Conservation (phyloP, 2,888 invertebrate genomes). For the Atrina japonica region DNA sequence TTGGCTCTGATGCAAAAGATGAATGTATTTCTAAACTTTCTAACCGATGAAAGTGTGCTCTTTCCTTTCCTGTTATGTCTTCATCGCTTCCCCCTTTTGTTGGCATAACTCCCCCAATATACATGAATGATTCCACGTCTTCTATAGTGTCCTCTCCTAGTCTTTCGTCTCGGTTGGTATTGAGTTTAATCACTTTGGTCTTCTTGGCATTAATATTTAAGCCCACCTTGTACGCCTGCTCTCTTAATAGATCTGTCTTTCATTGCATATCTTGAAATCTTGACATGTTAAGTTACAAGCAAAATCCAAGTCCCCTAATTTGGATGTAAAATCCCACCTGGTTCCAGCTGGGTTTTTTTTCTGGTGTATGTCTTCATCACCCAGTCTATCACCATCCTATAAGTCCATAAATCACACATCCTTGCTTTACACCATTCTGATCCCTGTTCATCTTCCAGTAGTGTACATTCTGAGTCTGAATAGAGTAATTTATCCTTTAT, state of each 20-base stretch:
- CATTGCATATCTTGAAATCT: background rate
- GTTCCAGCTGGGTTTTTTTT: slow-evolving; percentile 1
- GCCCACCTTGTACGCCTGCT: slow-evolving; percentile 5
- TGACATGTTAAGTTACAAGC: no score
- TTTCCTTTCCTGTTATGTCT: slow-evolving; percentile 5
- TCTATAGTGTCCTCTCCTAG: no score
- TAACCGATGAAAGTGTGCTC: background rate
- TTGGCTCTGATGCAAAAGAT: background rate
- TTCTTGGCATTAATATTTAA: slow-evolving; percentile 1
- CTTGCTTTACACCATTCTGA: slow-evolving; percentile 19
- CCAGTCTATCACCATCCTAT: no score
- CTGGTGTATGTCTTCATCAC: background rate
- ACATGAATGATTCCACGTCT: no score
- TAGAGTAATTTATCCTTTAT: slow-evolving; percentile 11
- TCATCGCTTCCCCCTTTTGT: background rate
- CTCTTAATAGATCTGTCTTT: slow-evolving; percentile 21
- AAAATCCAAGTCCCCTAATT: slow-evolving; percentile 11
- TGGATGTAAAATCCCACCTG: slow-evolving; percentile 17
- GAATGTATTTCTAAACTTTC: no score
- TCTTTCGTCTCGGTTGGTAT: no score
- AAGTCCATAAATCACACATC: slow-evolving; percentile 11
- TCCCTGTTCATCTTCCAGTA: slow-evolving; percentile 15
- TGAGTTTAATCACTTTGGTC: no score
- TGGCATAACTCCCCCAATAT: background rate
- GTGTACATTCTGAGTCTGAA: slow-evolving; percentile 6